Evolutionary conservation across 2,888 invertebrate genomes (phyloP).

Genomic region (Mesoligia furuncula): DNA sequence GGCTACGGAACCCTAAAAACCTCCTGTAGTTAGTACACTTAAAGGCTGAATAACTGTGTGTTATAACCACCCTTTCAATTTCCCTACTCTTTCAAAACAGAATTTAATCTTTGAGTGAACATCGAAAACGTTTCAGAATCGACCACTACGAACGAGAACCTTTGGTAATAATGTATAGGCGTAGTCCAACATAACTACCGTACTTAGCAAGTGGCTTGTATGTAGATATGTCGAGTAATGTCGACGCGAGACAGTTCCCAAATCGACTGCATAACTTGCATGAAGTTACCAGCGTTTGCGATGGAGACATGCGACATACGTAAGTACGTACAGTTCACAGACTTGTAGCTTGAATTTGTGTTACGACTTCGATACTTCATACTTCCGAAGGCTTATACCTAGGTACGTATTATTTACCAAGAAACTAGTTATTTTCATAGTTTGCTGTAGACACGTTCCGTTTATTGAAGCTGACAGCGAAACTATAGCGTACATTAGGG

Average conservation of each 20-base stretch:
- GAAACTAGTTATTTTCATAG: conserved; percentile 44
- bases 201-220: conserved; percentile 36
- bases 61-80: conserved; percentile 1
- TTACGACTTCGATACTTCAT: conserved; percentile 57
- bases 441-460: conserved; percentile 26
- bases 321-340: conserved; percentile 43
- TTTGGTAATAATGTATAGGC: conserved; percentile 34
- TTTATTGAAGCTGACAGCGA: conserved; percentile 45
- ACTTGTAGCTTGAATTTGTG: conserved; percentile 63
- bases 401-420: conserved; percentile 50
- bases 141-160: conserved; percentile 41
- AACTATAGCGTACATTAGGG: conserved; percentile 40
- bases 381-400: conserved; percentile 49
- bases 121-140: conserved; percentile 34
- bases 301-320: conserved; percentile 63
- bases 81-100: conserved; percentile 15
- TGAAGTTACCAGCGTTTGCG: conserved; percentile 71
- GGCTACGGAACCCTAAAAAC: too few species aligned
- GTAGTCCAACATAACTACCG: conserved; percentile 21
- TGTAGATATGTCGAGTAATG: conserved; percentile 53
- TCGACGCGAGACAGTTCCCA: conserved; percentile 77
- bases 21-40: not conserved
- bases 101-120: conserved; percentile 36
- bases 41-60: conserved; percentile 5
- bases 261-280: conserved; percentile 81